These are phyloP conservation scores for Eulimnadia texana DNA, from an alignment of 1,140 invertebrate genomes.

Conservation along the genomic window DNA sequence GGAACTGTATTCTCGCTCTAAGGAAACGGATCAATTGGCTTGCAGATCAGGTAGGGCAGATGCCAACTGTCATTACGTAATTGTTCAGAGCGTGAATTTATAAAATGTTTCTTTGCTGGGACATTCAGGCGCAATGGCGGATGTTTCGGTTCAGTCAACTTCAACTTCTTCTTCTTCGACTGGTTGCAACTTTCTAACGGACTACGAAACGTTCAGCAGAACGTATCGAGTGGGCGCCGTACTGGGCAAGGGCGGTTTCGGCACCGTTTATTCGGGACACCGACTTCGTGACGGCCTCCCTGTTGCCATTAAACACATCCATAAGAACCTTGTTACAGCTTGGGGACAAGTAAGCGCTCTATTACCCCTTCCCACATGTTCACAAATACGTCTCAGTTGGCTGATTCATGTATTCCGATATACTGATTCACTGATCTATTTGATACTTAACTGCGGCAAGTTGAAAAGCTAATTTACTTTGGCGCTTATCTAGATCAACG, in stretches of 20 bases:
- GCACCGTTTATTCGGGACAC: conserved; percentile 38
- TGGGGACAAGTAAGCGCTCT: conserved; percentile 16
- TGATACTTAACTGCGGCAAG: no score
- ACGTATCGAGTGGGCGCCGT: conserved; percentile 33
- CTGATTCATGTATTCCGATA: no score
- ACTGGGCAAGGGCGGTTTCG: conserved; percentile 40
- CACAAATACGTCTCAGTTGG: no score
- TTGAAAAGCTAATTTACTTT: neutral
- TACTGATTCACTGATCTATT: no score
- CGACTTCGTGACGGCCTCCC: conserved; percentile 32
- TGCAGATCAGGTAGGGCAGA: neutral
- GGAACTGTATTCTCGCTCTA: neutral
- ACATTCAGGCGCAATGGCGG: neutral
- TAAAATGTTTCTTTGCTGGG: no score
- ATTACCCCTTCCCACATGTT: neutral
- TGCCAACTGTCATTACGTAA: no score
- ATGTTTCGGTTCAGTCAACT: neutral
- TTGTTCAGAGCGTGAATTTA: no score
- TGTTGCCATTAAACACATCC: conserved; percentile 41
- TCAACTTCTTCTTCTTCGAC: neutral
- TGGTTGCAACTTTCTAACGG: neutral
- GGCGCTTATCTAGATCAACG: conserved; percentile 28
- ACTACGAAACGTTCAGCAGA: conserved; percentile 21
- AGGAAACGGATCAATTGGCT: neutral
- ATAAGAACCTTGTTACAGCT: conserved; percentile 35